Conservation (phyloP, 2,888 invertebrate genomes). For the Muschampia plurimacula region DNA sequence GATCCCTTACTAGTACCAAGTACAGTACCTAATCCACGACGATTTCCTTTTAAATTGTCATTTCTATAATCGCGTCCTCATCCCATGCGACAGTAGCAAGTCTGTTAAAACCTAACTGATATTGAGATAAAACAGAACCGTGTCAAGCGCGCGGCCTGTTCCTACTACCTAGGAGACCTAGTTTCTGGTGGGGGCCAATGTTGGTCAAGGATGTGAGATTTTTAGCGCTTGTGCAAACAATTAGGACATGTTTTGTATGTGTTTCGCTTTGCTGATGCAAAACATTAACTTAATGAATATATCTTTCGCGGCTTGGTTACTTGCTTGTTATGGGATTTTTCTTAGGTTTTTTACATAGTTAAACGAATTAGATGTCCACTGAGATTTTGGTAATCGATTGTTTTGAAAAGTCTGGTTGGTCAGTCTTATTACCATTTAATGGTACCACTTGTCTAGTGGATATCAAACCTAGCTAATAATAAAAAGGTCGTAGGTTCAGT, state of each 20-base stretch:
- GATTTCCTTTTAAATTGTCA: background rate
- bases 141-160: slow-evolving; percentile 34
- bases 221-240: slow-evolving; percentile 7
- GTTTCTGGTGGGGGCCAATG: slow-evolving; percentile 16
- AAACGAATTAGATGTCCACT: too few relatives aligned
- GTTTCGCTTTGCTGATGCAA: background rate
- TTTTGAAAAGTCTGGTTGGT: too few relatives aligned
- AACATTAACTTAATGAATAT: background rate
- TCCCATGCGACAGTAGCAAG: background rate
- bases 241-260: slow-evolving; percentile 8
- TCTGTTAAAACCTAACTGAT: slow-evolving; percentile 27
- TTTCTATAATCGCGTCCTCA: background rate
- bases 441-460: too few relatives aligned
- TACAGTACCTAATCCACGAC: too few relatives aligned
- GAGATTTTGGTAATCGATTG: too few relatives aligned
- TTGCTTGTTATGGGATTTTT: background rate
- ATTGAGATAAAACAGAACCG: slow-evolving; percentile 36
- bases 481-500: too few relatives aligned
- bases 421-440: too few relatives aligned
- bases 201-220: slow-evolving; percentile 10
- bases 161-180: slow-evolving; percentile 21
- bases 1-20: too few relatives aligned
- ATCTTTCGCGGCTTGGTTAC: background rate
- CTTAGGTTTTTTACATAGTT: background rate
- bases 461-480: too few relatives aligned